A percentile compares a stretch with the other conserved stretches of the same genome.
These are phyloP conservation scores for Passerina amoena DNA, from an alignment of 2,113 vertebrate species.

Conservation along the genomic window DNA sequence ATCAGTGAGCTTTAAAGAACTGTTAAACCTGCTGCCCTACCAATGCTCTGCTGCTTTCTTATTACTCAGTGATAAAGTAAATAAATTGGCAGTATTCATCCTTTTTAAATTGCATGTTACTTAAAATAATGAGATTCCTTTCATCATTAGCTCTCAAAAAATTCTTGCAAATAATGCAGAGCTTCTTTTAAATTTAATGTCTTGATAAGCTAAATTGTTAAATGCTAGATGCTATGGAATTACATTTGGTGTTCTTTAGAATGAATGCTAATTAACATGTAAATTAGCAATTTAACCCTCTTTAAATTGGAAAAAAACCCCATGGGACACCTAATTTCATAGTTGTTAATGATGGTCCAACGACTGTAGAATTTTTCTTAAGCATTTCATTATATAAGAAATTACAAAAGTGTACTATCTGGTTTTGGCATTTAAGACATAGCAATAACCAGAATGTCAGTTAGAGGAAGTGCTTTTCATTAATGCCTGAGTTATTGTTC, in stretches of 20 bases:
- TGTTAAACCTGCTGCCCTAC: background rate
- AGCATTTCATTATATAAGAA: slow-evolving; percentile 57
- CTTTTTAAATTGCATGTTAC: slow-evolving; percentile 20
- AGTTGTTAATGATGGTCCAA: slow-evolving; percentile 49
- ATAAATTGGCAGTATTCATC: slow-evolving; percentile 44
- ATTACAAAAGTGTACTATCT: slow-evolving; percentile 41
- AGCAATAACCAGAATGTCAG: slow-evolving; percentile 1
- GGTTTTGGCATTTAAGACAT: slow-evolving; percentile 47
- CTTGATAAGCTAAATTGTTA: slow-evolving; percentile 60
- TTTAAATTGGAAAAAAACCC: slow-evolving; percentile 47
- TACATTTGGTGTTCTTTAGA: slow-evolving; percentile 55
- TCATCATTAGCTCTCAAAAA: slow-evolving; percentile 31
- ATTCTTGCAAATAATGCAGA: slow-evolving; percentile 1
- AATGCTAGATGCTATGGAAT: slow-evolving; percentile 60
- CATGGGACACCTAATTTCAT: slow-evolving; percentile 67
- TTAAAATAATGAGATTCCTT: slow-evolving; percentile 59
- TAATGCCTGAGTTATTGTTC: background rate
- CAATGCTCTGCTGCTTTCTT: background rate
- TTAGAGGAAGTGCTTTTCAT: background rate
- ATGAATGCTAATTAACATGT: slow-evolving; percentile 64
- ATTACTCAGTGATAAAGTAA: slow-evolving; percentile 19
- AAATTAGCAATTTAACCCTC: slow-evolving; percentile 71
- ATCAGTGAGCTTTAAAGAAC: slow-evolving; percentile 22
- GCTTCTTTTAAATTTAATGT: slow-evolving; percentile 50
- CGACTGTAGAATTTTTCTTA: slow-evolving; percentile 53